Evolutionary conservation across 2,888 invertebrate species (phyloP), one percentile per base, ranked within the genome.

Genomic region (Prionchulus punctatus): DNA sequence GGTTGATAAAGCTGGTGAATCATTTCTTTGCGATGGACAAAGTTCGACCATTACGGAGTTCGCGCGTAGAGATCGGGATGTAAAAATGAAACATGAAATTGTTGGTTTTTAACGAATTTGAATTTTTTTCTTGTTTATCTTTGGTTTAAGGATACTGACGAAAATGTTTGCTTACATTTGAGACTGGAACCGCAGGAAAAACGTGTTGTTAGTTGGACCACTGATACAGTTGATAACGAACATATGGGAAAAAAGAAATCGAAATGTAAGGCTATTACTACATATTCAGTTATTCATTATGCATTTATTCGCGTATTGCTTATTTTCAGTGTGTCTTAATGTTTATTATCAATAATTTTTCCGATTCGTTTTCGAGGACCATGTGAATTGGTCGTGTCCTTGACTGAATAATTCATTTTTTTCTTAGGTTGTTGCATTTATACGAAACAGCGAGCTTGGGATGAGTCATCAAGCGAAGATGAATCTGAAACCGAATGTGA

Each of bases 241-340:
- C 77, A 88, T 69, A 81, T 92, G 83, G 85, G 87, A 70, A 88
- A 85, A 73, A 91, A 90, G 75, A 92, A 92, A 73, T 92, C 92
- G 27, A 94, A 92, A 80, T 92, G 92, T 89, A 75, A 80, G n/a
- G n/a, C n/a, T n/a, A n/a, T n/a, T n/a, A n/a, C n/a, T n/a, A n/a
- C n/a, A n/a, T n/a, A n/a, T n/a, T n/a, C 36, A 36, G 7, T 36
- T 36, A 18, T 18, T 12, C 7, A 12, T 36, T 36, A 12, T 36
- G 36, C 12, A 18, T 36, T 36, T 36, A 18, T 36, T 36, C 18
- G 36, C 36, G 7, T 7, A 18, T 36, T 36, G 7, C 7, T 7
- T 7, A 12, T 18, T 36, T 36, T 12, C 18, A 36, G 36, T 36
- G 36, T 18, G 36, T 36, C 18, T 36, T 36, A 12, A 36, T 36